phyloP scores from a whole-genome alignment of 2,888 invertebrate species.

The Eupithecia centaureata region DNA sequence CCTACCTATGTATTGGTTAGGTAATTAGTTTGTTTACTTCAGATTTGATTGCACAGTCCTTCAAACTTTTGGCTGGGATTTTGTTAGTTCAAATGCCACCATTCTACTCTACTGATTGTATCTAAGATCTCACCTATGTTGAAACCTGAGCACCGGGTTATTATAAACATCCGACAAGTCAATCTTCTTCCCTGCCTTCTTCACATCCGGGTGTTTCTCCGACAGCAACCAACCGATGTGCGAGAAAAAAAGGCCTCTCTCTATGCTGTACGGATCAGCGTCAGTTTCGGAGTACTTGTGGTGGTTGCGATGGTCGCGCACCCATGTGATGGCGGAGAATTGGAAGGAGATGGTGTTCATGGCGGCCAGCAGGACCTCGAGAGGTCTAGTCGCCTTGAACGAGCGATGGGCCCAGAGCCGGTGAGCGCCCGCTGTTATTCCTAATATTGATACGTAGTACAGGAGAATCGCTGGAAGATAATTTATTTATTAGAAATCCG shows the following conservation, averaged over 20 bases:
- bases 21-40: too few species aligned
- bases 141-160: constrained; percentile 88
- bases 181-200: constrained; percentile 86
- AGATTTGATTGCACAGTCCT: too few species aligned
- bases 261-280: constrained; percentile 91
- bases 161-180: constrained; percentile 88
- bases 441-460: constrained; percentile 30
- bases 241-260: constrained; percentile 91
- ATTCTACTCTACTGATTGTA: too few species aligned
- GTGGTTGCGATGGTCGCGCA: constrained; percentile 74
- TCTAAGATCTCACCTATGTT: constrained; percentile 84
- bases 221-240: constrained; percentile 92
- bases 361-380: constrained; percentile 46
- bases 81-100: too few species aligned
- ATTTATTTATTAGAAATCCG: too few species aligned
- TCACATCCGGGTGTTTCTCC: constrained; percentile 90
- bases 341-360: constrained; percentile 53
- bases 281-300: constrained; percentile 87
- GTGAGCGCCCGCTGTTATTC: constrained; percentile 52
- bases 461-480: constrained; percentile 15
- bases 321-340: constrained; percentile 68
- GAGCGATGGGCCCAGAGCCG: constrained; percentile 53
- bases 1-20: too few species aligned
- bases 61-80: too few species aligned
- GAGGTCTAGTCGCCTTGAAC: constrained; percentile 50